Base-by-base conservation (phyloP, 2,797 vertebrate species). In the Acrossocheilus wenchowensis region DNA sequence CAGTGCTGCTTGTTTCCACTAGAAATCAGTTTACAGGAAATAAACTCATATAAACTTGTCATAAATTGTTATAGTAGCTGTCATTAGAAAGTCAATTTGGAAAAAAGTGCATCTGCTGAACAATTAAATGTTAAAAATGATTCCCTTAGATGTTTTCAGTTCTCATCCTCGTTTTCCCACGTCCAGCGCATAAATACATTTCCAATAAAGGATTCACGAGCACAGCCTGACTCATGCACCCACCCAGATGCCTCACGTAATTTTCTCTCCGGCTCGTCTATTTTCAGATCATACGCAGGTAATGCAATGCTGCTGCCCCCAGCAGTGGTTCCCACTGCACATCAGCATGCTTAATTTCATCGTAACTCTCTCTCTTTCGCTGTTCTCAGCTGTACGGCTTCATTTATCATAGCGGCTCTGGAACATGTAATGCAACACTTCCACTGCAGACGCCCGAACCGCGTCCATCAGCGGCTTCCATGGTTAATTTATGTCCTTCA, bases 371-470 rank as follows among this genome's bases (percentile, higher is more conserved):
- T 50, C 57, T 43, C 68, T 48, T 66, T 74, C 7, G 5, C 73
- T 34, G 19, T 81, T 54, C 36, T 45, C 57, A 57, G 60, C 57
- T 43, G 19, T 77, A 78, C 79, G 86, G 82, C 92, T 90, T 92
- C 84, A 91, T 93, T 94, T 93, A 89, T 92, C 87, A 94, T 92
- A 91, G 89, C 88, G 89, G 92, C 87, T 93, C 89, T 91, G 91
- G 90, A 90, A 80, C 74, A 82, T 89, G 90, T 48, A 2, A 86
- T 88, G 74, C 80, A 88, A 89, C 91, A 89, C 75, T 60, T 79
- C 19, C 62, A 86, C 87, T 82, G 45, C 83, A 90, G 87, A 91
- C 82, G 36, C 83, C 85, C 90, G 41, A 84, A 74, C 19, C 23
- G 7, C 19, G 15, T 39, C 54, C 39, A 26, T 50, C 71, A 45